A percentile compares a stretch with the other conserved stretches of the same genome.
Conservation (phyloP, 2,888 invertebrate species). For the Alsophila aescularia region DNA sequence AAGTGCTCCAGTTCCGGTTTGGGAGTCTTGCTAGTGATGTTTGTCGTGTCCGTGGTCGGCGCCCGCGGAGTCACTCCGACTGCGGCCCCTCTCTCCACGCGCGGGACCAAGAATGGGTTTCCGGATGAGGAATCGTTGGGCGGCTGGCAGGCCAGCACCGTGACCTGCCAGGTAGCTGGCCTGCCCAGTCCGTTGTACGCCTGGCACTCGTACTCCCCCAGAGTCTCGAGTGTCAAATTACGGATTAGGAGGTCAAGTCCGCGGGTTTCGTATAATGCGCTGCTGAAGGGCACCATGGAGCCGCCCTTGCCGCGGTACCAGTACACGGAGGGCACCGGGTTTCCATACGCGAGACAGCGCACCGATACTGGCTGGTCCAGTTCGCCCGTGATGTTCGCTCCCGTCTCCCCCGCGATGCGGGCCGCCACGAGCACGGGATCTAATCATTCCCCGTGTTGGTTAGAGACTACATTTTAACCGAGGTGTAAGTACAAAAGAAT, state of each 20-base stretch:
- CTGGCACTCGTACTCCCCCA: slow-evolving; percentile 95
- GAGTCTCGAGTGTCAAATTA: slow-evolving; percentile 87
- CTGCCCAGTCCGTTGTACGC: slow-evolving; percentile 93
- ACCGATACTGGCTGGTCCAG: slow-evolving; percentile 88
- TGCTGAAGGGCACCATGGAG: slow-evolving; percentile 89
- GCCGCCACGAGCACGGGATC: slow-evolving; percentile 19
- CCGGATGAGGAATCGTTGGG: slow-evolving; percentile 73
- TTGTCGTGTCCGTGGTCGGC: slow-evolving; percentile 22
- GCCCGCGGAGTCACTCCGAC: slow-evolving; percentile 22
- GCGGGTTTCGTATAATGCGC: slow-evolving; percentile 88
- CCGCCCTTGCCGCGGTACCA: slow-evolving; percentile 95
- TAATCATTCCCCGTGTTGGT: slow-evolving; percentile 35
- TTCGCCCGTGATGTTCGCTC: slow-evolving; percentile 87
- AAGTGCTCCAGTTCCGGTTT: slow-evolving; percentile 49
- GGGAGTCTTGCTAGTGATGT: slow-evolving; percentile 41
- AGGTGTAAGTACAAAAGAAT: too few relatives aligned
- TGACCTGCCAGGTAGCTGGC: slow-evolving; percentile 90
- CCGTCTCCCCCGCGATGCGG: slow-evolving; percentile 88
- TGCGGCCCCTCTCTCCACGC: slow-evolving; percentile 24
- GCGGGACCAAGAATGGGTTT: slow-evolving; percentile 50
- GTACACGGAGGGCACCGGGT: slow-evolving; percentile 90
- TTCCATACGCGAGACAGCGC: slow-evolving; percentile 92
- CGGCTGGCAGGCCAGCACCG: slow-evolving; percentile 89
- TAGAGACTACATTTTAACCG: slow-evolving; percentile 41
- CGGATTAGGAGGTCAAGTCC: slow-evolving; percentile 91